phyloP scores from a whole-genome alignment of 2,797 vertebrate genomes.

The Dendrocincla tyrannina region DNA sequence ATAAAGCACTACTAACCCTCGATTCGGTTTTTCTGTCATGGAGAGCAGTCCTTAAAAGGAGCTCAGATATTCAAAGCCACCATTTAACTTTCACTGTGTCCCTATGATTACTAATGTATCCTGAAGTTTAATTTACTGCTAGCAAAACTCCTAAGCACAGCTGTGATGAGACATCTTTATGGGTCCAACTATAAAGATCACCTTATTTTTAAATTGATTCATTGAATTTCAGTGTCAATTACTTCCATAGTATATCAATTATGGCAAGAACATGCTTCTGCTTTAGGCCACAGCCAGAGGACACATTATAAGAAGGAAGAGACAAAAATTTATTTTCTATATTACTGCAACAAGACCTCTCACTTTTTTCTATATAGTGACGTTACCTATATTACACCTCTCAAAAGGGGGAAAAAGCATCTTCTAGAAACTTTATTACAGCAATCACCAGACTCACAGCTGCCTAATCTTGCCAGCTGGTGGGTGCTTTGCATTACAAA shows the following conservation, averaged over 20 bases:
- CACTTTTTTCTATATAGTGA: not conserved
- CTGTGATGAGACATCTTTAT: not conserved
- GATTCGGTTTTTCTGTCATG: not conserved
- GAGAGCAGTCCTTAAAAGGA: not conserved
- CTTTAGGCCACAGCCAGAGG: not conserved
- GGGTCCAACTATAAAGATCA: not conserved
- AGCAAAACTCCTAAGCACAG: not conserved
- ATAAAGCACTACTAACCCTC: not conserved
- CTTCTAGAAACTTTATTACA: not conserved
- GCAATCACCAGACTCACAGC: not conserved
- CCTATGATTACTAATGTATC: not conserved
- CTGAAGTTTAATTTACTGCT: not conserved
- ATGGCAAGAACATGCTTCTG: not conserved
- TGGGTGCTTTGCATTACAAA: not conserved
- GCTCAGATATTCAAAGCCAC: not conserved
- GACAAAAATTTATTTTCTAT: not conserved
- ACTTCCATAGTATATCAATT: not conserved
- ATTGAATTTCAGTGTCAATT: not conserved
- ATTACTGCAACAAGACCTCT: not conserved
- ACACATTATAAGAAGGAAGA: not conserved
- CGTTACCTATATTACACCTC: not conserved
- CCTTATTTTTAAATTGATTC: not conserved
- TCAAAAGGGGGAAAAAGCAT: not conserved
- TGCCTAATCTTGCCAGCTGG: not conserved
- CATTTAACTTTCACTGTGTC: not conserved